A percentile compares a stretch with the other conserved stretches of the same genome.
Conservation (phyloP, 2,113 vertebrate species). For the Phocoena phocoena region DNA sequence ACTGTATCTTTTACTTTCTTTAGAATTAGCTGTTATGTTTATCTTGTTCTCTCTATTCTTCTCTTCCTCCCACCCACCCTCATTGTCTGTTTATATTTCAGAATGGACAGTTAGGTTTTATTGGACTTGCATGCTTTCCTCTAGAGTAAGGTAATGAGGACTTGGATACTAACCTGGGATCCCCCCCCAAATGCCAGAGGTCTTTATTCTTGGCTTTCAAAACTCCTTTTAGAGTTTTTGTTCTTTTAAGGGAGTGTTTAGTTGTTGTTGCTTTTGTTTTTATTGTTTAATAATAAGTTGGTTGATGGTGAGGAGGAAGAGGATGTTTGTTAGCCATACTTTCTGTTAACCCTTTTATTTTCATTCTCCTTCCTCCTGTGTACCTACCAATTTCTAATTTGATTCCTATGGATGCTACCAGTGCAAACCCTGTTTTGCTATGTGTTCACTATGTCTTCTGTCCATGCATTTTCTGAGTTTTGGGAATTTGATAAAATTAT, state of each 20-base stretch:
- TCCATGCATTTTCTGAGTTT: background rate
- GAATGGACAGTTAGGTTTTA: background rate
- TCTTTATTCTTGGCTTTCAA: background rate
- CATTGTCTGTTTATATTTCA: background rate
- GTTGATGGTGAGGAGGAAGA: background rate
- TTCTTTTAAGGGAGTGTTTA: background rate
- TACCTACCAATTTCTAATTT: background rate
- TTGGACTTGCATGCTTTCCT: background rate
- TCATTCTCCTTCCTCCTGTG: background rate
- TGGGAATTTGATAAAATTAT: background rate
- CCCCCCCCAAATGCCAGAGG: background rate
- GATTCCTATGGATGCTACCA: background rate
- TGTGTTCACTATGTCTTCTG: background rate
- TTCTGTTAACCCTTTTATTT: background rate
- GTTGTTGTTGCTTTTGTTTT: background rate
- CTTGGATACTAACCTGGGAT: background rate
- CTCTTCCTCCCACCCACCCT: background rate
- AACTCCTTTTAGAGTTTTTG: background rate
- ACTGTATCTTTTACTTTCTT: background rate
- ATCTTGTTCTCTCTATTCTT: background rate
- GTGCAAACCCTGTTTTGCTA: background rate
- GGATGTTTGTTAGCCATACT: background rate
- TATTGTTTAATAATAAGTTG: background rate
- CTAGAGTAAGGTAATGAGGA: background rate
- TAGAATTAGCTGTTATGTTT: background rate